Base-by-base conservation (phyloP, 2,113 vertebrate genomes). In the Steatornis caripensis region DNA sequence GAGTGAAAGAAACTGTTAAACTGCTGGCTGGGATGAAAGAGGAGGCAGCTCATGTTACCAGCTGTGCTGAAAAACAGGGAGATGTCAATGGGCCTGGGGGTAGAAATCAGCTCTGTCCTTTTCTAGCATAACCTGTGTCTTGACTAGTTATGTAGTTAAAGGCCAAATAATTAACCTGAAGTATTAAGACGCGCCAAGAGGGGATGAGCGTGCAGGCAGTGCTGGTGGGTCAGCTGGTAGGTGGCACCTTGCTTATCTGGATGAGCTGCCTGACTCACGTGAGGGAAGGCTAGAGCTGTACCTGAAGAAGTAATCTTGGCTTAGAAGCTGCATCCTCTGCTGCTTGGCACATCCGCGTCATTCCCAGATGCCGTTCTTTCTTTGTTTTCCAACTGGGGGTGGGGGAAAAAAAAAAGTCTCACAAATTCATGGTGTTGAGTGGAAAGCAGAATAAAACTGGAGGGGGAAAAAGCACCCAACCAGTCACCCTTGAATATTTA, bases 381-480 rank as follows among this genome's bases (percentile, higher is more conserved):
- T 58, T 82, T 58, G 1, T 51, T 46, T 64, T 11, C 45, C 16
- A 46, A 15, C 4, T 45, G 7, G 11, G 19, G 19, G 10, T 6
- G 11, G 19, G 19, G 10, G 14, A 2, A 6, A 9, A 5, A 2
- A 11, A 3, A n/a, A 5, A 32, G 20, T n/a, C 2, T 11, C 30
- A 11, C 17, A 70, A 45, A 39, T 41, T 36, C 16, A 4, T 27
- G 10, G 7, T 46, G 10, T 84, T 32, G 29, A 15, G 14, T 81
- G 19, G 26, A 80, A 93, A 77, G 23, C 5, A n/a, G 66, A 77
- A 45, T 22, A 58, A 91, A 89, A 78, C 0, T 5, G 17, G 14
- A 12, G 4, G 2, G 4, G 2, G 4, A 15, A 1, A 4, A 8
- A 22, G 41, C 29, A 21, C 2, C 6, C 10, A n/a, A n/a, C 8